phyloP scores from a whole-genome alignment of 2,113 vertebrate species.

The Gymnobelideus leadbeateri region DNA sequence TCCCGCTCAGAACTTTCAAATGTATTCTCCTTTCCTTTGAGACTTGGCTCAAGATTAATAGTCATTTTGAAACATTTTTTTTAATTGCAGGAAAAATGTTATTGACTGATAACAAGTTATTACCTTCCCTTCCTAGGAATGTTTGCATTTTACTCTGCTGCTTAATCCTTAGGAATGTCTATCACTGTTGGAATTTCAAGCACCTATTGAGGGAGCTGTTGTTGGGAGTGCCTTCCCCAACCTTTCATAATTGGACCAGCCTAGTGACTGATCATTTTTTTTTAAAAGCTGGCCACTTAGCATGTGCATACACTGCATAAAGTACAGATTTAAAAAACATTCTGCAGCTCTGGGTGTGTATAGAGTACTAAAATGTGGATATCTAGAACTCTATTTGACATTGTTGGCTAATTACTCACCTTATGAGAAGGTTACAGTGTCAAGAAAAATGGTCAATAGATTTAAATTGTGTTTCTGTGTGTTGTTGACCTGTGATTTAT shows the following conservation, averaged over 20 bases:
- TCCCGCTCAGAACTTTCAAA: not conserved
- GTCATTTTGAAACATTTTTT: not conserved
- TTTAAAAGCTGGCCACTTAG: not conserved
- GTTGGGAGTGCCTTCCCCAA: not conserved
- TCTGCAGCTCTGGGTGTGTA: not conserved
- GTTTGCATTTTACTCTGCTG: not conserved
- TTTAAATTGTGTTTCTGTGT: not conserved
- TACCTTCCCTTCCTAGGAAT: not conserved
- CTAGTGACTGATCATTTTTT: not conserved
- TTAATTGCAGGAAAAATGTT: not conserved
- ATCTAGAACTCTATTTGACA: not conserved
- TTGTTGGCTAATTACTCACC: not conserved
- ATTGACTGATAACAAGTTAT: not conserved
- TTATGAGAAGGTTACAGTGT: not conserved
- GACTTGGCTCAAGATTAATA: not conserved
- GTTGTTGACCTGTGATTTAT: not conserved
- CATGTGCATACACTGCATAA: not conserved
- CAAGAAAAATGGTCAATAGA: not conserved
- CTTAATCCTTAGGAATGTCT: not conserved
- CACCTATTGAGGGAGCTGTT: not conserved
- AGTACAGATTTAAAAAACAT: not conserved
- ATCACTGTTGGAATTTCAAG: not conserved
- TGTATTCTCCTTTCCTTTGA: not conserved
- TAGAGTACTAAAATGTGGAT: not conserved
- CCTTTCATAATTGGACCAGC: not conserved